Evolutionary conservation across 2,888 invertebrate species (phyloP).

Genomic region (Machimus atricapillus): DNA sequence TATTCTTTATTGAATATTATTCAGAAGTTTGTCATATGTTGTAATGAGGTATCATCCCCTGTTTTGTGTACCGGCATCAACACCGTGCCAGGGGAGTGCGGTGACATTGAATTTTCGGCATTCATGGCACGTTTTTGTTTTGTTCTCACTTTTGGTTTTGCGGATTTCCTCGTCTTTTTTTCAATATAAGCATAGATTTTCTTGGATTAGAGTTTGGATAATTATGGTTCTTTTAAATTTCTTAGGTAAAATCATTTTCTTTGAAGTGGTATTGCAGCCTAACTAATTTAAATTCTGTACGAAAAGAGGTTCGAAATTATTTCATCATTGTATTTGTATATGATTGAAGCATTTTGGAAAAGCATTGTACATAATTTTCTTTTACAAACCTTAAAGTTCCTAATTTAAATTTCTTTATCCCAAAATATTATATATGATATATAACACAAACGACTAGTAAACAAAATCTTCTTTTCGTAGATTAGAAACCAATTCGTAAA

Average conservation of each 20-base stretch:
- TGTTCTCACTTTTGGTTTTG: neutral
- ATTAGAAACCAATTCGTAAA: too few relatives aligned
- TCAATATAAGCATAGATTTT: neutral
- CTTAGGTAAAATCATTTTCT: neutral
- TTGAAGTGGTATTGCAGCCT: neutral
- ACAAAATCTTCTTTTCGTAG: too few relatives aligned
- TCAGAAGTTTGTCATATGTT: slow-evolving; percentile 16
- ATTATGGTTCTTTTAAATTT: neutral
- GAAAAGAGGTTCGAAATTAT: too few relatives aligned
- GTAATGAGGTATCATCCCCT: slow-evolving; percentile 16
- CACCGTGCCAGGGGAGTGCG: neutral
- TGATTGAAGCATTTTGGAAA: too few relatives aligned
- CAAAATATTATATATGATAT: too few relatives aligned
- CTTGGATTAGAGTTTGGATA: neutral
- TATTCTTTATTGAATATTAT: slow-evolving; percentile 17
- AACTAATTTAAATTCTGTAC: neutral
- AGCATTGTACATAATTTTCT: too few relatives aligned
- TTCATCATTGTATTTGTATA: too few relatives aligned
- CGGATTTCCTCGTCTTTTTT: neutral
- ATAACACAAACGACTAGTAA: too few relatives aligned
- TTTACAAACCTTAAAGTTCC: too few relatives aligned
- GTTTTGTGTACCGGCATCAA: neutral
- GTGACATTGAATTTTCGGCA: neutral
- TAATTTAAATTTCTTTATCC: too few relatives aligned
- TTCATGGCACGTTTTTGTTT: neutral